Percentiles rank a stretch among this genome's conserved stretches.
Evolutionary conservation across 1,140 invertebrate species (phyloP).

Genomic region (Leptopilina boulardi): DNA sequence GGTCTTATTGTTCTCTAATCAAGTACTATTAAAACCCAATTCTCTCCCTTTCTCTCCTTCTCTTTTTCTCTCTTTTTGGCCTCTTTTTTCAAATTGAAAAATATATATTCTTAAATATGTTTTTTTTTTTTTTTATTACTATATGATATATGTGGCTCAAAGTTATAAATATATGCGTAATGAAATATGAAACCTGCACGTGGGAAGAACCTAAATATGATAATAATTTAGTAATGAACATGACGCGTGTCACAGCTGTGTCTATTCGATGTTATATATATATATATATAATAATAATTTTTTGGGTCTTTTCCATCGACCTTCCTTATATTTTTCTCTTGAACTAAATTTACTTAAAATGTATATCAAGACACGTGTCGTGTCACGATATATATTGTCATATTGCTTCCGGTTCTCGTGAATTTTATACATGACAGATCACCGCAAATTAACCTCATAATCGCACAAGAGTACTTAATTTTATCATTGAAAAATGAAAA

Average conservation of each 20-base stretch:
- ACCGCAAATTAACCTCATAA: conserved; percentile 3
- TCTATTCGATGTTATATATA: neutral
- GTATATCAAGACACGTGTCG: neutral
- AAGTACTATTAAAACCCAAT: neutral
- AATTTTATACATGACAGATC: neutral
- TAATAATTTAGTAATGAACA: conserved; percentile 27
- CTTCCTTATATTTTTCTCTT: conserved; percentile 15
- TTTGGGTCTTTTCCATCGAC: conserved; percentile 12
- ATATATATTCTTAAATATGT: neutral
- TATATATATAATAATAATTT: too few relatives aligned
- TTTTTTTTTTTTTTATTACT: neutral
- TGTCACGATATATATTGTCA: conserved; percentile 27
- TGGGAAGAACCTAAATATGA: neutral
- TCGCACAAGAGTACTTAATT: neutral
- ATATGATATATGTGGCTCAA: conserved; percentile 11
- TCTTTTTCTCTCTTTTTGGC: neutral
- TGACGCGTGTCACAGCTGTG: conserved; percentile 26
- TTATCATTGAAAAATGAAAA: neutral
- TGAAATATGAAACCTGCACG: neutral
- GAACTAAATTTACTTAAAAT: neutral
- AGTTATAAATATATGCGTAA: neutral
- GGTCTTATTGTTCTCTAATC: conserved; percentile 27
- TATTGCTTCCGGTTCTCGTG: neutral
- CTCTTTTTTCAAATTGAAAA: neutral
- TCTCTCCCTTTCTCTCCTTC: neutral